Evolutionary conservation across 2,797 vertebrate genomes (phyloP), one percentile per base, ranked within the genome.

Genomic region (Ambastaia sidthimunki): DNA sequence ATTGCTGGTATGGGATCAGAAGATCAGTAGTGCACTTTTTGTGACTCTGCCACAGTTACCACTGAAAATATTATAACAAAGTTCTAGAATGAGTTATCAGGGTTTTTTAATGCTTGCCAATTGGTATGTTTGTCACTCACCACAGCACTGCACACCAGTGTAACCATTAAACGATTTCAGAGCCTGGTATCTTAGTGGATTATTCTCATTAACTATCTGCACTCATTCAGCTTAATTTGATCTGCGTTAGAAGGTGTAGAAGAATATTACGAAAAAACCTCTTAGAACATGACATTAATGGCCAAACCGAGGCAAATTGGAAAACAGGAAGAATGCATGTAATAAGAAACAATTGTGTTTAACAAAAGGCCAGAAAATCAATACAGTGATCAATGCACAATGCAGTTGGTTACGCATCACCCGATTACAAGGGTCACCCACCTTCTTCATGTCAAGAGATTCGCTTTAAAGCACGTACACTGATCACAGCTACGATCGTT

Each of bases 321-420:
- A 37, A 54, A 28, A 62, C 69, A 78, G 77, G 19, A 59, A 66
- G 34, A 48, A 19, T 37, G 59, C 57, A 52, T 82, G 79, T 77
- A 47, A 54, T 7, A 71, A 65, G 48, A 73, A 65, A 66, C 59
- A 18, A 34, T 65, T 70, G 65, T 72, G 69, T 79, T 66, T 44
- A 72, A 79, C 55, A 71, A 57, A 79, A 79, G 3, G 47, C 47
- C 12, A 28, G 21, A 44, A 44, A 72, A 79, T 79, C 77, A 78
- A 78, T 71, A 71, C 12, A 31, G 37, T 19, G 37, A 78, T 65
- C 68, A 66, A 79, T 57, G 31, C 19, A 28, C 28, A 66, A 66
- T 31, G 11, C 19, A 79, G 18, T 57, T 73, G 47, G 19, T 54
- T 63, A 71, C 19, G 23, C 60, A 66, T 28, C 48, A 65, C 18